Conservation (phyloP, 2,113 vertebrate genomes). For the Corynorhinus townsendii region DNA sequence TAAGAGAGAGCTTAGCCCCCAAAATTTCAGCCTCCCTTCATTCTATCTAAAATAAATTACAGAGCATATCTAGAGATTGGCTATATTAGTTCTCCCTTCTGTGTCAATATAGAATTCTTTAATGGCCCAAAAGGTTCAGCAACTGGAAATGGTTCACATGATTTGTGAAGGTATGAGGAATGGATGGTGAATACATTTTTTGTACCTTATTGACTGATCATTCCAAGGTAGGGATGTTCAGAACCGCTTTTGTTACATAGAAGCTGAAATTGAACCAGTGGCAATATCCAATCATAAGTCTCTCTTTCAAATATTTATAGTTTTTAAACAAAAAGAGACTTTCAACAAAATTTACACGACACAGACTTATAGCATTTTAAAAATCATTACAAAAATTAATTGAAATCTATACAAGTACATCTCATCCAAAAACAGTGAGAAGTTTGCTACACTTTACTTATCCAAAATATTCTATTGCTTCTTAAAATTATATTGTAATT, state of each 20-base stretch:
- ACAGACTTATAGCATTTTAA: neutral
- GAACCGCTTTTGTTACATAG: neutral
- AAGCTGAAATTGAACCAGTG: neutral
- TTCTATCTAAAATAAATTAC: neutral
- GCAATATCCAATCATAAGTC: neutral
- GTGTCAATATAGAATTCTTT: neutral
- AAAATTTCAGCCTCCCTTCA: neutral
- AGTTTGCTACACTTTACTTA: conserved; percentile 14
- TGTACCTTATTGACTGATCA: neutral
- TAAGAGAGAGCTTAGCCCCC: neutral
- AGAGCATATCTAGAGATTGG: neutral
- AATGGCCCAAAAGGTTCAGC: neutral
- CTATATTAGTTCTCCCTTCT: neutral
- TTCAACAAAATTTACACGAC: neutral
- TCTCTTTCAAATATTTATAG: neutral
- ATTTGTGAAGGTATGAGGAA: neutral
- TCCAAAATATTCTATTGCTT: neutral
- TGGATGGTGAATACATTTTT: neutral
- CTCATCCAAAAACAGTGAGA: neutral
- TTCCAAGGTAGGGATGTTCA: neutral
- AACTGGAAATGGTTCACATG: neutral
- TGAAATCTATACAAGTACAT: neutral
- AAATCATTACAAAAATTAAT: conserved; percentile 14
- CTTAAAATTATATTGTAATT: conserved; percentile 14
- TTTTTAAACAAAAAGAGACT: neutral